Evolutionary conservation across 2,888 invertebrate genomes (phyloP).

Genomic region (Xanthorhoe spadicearia): DNA sequence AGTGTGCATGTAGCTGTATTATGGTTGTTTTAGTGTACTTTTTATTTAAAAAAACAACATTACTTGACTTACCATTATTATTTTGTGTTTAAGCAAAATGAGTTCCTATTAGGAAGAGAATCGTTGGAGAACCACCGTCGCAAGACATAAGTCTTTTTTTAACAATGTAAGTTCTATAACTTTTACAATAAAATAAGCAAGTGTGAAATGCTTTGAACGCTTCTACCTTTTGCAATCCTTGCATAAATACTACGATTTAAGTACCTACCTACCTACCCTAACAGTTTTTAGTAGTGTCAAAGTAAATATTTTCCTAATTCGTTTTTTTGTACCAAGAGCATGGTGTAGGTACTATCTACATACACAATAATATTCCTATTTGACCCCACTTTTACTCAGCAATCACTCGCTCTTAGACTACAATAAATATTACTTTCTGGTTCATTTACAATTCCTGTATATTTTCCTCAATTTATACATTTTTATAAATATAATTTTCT

Average conservation of each 20-base stretch:
- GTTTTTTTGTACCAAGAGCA: neutral
- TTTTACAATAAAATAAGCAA: conserved; percentile 18
- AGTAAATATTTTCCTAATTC: neutral
- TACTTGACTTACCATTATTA: conserved; percentile 33
- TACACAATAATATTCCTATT: no score
- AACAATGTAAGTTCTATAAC: conserved; percentile 57
- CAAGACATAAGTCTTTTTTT: conserved; percentile 62
- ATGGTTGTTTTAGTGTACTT: neutral
- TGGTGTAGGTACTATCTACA: no score
- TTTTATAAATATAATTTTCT: no score
- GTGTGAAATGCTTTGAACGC: conserved; percentile 2
- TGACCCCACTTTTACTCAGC: no score
- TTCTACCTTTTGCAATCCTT: neutral
- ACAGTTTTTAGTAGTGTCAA: neutral
- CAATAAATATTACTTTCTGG: neutral
- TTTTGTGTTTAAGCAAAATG: conserved; percentile 71
- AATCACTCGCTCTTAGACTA: neutral
- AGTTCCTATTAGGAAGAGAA: conserved; percentile 77
- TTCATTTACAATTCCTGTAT: neutral
- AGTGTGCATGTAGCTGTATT: no score
- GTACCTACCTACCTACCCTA: neutral
- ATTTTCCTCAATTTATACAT: no score
- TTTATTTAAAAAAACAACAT: no score
- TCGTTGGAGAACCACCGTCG: conserved; percentile 69
- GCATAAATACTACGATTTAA: neutral